phyloP scores from a whole-genome alignment of 2,797 vertebrate genomes.

The Clarias fuscus region DNA sequence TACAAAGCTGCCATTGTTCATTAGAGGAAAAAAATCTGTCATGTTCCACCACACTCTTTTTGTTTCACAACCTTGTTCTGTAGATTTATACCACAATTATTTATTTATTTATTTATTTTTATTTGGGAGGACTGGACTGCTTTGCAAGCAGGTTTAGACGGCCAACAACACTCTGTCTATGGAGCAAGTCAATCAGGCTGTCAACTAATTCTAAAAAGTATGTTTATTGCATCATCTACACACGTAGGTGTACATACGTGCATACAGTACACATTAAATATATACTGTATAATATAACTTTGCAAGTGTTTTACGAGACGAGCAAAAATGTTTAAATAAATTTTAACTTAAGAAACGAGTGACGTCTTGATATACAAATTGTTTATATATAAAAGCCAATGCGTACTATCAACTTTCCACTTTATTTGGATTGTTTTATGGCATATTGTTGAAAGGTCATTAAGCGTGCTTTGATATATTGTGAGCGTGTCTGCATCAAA shows the following conservation, averaged over 20 bases:
- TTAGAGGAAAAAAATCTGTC: conserved; percentile 6
- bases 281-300: too few relatives aligned
- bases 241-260: too few relatives aligned
- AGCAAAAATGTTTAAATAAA: too few relatives aligned
- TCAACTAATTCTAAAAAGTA: neutral
- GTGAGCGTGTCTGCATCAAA: neutral
- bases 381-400: too few relatives aligned
- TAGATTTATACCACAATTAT: conserved; percentile 20
- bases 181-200: too few relatives aligned
- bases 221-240: neutral
- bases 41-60: neutral
- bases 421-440: neutral
- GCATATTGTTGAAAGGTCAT: neutral
- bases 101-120: neutral
- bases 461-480: neutral
- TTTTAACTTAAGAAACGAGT: too few relatives aligned
- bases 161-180: neutral
- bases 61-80: neutral
- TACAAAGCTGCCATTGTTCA: conserved; percentile 35
- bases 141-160: neutral
- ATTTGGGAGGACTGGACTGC: conserved; percentile 7
- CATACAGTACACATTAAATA: too few relatives aligned
- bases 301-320: too few relatives aligned
- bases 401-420: neutral
- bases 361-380: too few relatives aligned